Base-by-base conservation (phyloP, 2,113 vertebrate genomes). In the Nycticebus coucang region DNA sequence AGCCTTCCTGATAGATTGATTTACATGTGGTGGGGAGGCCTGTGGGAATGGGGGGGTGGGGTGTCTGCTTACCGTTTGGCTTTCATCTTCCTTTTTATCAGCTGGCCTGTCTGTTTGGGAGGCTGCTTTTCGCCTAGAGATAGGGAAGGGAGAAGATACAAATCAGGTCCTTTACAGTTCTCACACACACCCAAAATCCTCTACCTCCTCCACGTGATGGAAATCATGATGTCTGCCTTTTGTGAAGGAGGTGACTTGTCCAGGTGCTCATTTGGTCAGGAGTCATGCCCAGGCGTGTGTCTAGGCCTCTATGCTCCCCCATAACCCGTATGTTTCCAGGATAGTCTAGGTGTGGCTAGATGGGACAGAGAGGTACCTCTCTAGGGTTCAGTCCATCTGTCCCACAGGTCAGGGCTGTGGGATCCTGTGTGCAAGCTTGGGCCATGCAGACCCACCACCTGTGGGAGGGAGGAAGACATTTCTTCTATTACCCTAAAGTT, bases 71-170 rank as follows among this genome's bases (percentile, higher is more conserved):
- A 99, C 99, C 2, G 98, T 99, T 98, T 99, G 99, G 98, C 98
- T 99, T 95, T 99, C 99, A 83, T 99, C 99, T 72, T 99, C 99
- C 97, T 98, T 99, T 97, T 97, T 99, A 87, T 99, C 99, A 83
- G 98, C 98, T 12, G 99, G 99, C 98, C 99, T 99, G 98, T 99
- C 99, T 95, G 99, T 98, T 95, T 99, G 99, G 66, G 99, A 99
- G 0, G 99, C 99, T 96, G 99, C 99, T 99, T 99, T 99, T 97
- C 99, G 99, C 98, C 99, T 99, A 96, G 93, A 92, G 71, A 96
- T 88, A 91, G 69, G 88, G 59, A 14, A 14, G 78, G 55, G 89
- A 87, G 94, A 7, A 95, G 89, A 89, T 86, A 69, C 78, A 18
- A 78, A 57, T 98, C 94, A 98, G 57, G 30, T 28, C 53, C 66